Conservation (phyloP, 2,113 vertebrate species). For the Pelmatolapia mariae region DNA sequence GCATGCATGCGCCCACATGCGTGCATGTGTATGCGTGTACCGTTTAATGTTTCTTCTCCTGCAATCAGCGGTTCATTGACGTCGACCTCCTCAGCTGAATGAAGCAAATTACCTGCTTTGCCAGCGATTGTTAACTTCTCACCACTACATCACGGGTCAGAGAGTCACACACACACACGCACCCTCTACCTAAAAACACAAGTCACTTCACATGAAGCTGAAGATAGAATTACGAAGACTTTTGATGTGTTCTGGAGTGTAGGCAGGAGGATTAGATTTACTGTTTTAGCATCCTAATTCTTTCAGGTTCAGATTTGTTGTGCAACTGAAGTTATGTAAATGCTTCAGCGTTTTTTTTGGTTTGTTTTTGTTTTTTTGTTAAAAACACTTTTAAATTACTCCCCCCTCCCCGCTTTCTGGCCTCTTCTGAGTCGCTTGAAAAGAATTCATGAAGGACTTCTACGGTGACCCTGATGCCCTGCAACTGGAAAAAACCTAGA, state of each 20-base stretch:
- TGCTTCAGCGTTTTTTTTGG: not conserved
- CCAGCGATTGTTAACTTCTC: not conserved
- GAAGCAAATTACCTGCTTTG: conserved; percentile 26
- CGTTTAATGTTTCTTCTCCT: conserved; percentile 7
- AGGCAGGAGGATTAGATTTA: not conserved
- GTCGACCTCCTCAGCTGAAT: conserved; percentile 20
- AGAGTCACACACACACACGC: not conserved
- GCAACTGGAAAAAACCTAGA: not conserved
- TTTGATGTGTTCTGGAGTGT: not conserved
- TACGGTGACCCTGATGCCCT: not conserved
- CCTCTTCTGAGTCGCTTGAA: not conserved
- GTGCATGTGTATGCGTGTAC: not conserved
- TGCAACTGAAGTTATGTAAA: not conserved
- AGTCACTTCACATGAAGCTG: not conserved
- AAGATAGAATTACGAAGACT: not conserved
- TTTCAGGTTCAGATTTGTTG: not conserved
- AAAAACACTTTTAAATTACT: not conserved
- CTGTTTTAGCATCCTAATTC: not conserved
- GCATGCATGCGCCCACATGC: not conserved
- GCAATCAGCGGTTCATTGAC: conserved; percentile 46
- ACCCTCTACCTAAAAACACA: not conserved
- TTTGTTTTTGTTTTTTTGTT: not conserved
- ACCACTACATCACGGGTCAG: not conserved
- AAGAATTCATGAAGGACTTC: not conserved
- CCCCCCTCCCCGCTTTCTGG: not conserved